Base-by-base conservation (phyloP, 2,888 invertebrate genomes). In the Dendrolimus pini region DNA sequence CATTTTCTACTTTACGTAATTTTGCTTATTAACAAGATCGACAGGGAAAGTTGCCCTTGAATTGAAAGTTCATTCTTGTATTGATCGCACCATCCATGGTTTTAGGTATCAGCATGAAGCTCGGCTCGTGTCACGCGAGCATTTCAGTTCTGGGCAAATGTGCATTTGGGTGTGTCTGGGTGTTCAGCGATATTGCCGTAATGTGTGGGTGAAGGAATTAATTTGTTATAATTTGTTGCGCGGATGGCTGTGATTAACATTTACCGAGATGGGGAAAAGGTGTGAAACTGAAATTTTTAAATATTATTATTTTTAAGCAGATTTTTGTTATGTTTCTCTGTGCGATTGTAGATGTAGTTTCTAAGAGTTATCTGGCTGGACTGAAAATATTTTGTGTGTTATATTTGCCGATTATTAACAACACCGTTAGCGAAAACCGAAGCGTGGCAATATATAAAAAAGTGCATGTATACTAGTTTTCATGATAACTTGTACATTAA, bases 71-170 rank as follows among this genome's bases (percentile, higher is more conserved):
- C 60, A 72, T 66, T 72, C 69, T 65, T 66, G 66, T 82, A 81
- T 82, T 76, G 80, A 81, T 82, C 82, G 74, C 63, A 68, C 74
- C 69, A 77, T 76, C 74, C 72, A 61, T 69, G 74, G 72, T 75
- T 67, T 30, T 47, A 47, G 47, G 47, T 47, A 71, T 70, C 12
- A 47, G 9, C 47, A 6, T 47, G 47, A 47, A 47, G 47, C 12
- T 10, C 63, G 61, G 70, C 66, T 61, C 69, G 69, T 70, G 83
- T 76, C 87, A 86, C 87, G 87, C 85, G 76, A 85, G 62, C 74
- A 71, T 69, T 67, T 74, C 74, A 74, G 76, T 77, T 65, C 71
- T 69, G 66, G 67, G 66, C 64, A 67, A 71, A 71, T 67, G 71
- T 74, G 74, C 74, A 75, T 68, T 63, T 70, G 74, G 79, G 78